Conservation (phyloP, 2,888 invertebrate species). For the Conops quadrifasciatus region DNA sequence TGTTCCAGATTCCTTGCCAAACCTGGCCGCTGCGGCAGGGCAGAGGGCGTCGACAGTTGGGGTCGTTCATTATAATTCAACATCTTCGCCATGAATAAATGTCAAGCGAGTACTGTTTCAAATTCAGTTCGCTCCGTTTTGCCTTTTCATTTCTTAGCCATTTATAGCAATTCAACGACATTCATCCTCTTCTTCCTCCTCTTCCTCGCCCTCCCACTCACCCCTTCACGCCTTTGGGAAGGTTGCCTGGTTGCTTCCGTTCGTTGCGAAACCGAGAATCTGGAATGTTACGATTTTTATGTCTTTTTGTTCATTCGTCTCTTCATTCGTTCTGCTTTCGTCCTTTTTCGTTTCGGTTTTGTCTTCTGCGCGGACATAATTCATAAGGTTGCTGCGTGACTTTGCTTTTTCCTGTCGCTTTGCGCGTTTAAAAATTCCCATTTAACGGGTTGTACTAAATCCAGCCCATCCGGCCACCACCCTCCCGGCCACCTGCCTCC, state of each 20-base stretch:
- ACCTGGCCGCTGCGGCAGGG: no score
- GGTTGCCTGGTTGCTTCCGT: background rate
- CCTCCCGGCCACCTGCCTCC: no score
- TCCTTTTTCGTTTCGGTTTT: no score
- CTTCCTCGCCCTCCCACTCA: background rate
- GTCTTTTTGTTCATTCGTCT: background rate
- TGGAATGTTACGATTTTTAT: background rate
- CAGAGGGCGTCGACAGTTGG: no score
- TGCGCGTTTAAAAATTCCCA: no score
- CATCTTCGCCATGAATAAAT: slow-evolving; percentile 29
- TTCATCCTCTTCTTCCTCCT: background rate
- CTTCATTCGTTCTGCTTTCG: no score
- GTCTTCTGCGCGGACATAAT: slow-evolving; percentile 29
- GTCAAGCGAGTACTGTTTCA: slow-evolving; percentile 34
- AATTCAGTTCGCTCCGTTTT: slow-evolving; percentile 26
- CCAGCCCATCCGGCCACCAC: no score
- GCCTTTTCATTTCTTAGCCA: slow-evolving; percentile 3
- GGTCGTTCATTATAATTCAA: slow-evolving; percentile 16
- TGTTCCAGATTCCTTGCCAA: no score
- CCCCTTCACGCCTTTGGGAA: background rate
- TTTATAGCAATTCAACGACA: background rate
- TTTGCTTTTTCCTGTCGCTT: background rate
- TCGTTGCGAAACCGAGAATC: background rate
- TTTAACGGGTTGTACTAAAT: no score
- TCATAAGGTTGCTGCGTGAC: slow-evolving; percentile 30